These are phyloP conservation scores for Agrochola lychnidis DNA, from an alignment of 2,888 invertebrate genomes.

Conservation along the genomic window DNA sequence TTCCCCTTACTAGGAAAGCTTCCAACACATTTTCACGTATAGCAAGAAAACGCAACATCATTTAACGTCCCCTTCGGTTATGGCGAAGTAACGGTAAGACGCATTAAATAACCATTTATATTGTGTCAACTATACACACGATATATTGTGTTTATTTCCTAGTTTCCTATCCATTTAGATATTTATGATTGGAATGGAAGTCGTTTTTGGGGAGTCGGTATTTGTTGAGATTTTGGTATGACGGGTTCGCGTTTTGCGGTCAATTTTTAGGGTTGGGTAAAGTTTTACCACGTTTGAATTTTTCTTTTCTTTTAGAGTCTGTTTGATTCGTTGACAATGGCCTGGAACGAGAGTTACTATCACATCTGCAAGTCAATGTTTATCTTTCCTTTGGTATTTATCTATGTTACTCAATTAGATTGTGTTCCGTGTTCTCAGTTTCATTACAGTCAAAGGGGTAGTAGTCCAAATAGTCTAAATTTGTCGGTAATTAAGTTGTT, in stretches of 20 bases:
- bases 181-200: constrained; percentile 54
- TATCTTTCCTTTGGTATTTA: no score
- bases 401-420: not conserved
- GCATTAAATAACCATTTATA: constrained; percentile 79
- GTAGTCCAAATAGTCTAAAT: not conserved
- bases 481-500: constrained; percentile 1
- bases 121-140: constrained; percentile 68
- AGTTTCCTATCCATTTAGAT: constrained; percentile 53
- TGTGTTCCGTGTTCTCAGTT: not conserved
- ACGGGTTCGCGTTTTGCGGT: not conserved
- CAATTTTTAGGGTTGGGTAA: not conserved
- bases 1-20: constrained; percentile 10
- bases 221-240: constrained; percentile 18
- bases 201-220: constrained; percentile 24
- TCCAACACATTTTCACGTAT: constrained; percentile 24
- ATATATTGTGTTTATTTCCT: constrained; percentile 49
- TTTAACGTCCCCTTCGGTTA: constrained; percentile 57
- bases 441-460: constrained; percentile 6
- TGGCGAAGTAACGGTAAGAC: constrained; percentile 55
- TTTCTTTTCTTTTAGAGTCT: not conserved
- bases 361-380: not conserved
- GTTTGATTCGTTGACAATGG: not conserved
- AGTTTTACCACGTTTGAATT: not conserved
- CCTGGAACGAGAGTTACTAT: not conserved
- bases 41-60: constrained; percentile 57